phyloP scores from a whole-genome alignment of 2,888 invertebrate species.

The Caenorhabditis sp. region DNA sequence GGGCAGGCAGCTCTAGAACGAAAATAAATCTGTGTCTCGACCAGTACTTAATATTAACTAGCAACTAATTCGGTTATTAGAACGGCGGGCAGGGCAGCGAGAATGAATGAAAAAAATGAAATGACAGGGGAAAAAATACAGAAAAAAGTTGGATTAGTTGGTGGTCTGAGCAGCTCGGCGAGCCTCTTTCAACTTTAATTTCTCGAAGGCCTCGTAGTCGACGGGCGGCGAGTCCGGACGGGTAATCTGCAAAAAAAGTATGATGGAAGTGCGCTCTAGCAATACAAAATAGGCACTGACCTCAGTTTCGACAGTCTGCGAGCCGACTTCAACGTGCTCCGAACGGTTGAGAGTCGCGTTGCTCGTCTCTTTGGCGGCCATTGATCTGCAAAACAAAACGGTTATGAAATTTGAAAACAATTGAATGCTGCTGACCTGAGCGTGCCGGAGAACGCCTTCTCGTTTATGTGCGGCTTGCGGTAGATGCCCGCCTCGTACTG shows the following conservation, averaged over 20 bases:
- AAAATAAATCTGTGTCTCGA: conserved; percentile 15
- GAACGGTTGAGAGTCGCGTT: conserved; percentile 56
- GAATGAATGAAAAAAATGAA: background rate
- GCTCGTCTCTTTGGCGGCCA: conserved; percentile 59
- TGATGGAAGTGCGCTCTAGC: background rate
- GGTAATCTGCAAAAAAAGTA: conserved; percentile 48
- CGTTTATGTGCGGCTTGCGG: conserved; percentile 72
- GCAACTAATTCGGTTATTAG: background rate
- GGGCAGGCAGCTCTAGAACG: conserved; percentile 9
- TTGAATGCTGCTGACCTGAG: conserved; percentile 47
- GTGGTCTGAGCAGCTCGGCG: conserved; percentile 32
- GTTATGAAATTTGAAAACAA: background rate
- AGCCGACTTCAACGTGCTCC: conserved; percentile 51
- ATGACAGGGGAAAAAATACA: too few species aligned
- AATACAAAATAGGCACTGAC: conserved; percentile 30
- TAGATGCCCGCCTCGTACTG: conserved; percentile 77
- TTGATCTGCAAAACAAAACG: conserved; percentile 41
- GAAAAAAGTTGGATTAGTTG: conserved; percentile 28
- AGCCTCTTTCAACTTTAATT: conserved; percentile 47
- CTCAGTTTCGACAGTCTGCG: conserved; percentile 66
- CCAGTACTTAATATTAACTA: conserved; percentile 17
- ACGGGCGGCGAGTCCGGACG: conserved; percentile 77
- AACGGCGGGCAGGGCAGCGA: background rate
- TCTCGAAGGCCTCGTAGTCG: conserved; percentile 72
- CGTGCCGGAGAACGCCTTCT: conserved; percentile 71